Evolutionary conservation across 2,888 invertebrate genomes (phyloP).

Genomic region (Caenorhabditis doughertyi): DNA sequence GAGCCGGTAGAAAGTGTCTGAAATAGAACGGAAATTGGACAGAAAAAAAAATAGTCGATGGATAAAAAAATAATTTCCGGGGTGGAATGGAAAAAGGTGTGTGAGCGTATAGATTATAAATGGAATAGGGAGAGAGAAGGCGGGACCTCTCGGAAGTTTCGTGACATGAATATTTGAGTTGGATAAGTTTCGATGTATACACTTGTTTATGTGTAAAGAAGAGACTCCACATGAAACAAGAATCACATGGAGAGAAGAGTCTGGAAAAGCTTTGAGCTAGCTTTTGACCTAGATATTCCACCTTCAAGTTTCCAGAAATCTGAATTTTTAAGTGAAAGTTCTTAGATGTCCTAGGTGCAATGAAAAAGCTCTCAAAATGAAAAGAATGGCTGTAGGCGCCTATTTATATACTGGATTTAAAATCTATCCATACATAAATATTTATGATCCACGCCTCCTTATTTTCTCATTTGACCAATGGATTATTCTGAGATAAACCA

Average conservation of each 20-base stretch:
- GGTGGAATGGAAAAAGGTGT: neutral
- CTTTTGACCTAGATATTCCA: constrained; percentile 29
- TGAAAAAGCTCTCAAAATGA: too few species aligned
- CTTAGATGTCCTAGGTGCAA: neutral
- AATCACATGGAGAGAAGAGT: constrained; percentile 28
- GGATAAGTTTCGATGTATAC: neutral
- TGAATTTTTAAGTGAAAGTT: neutral
- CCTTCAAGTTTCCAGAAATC: constrained; percentile 3
- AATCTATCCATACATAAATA: too few species aligned
- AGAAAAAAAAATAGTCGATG: neutral
- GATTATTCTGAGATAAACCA: neutral
- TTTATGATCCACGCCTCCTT: constrained; percentile 8
- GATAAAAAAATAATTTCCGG: constrained; percentile 9
- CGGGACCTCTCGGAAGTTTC: constrained; percentile 42
- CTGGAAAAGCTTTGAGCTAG: neutral
- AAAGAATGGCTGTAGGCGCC: neutral
- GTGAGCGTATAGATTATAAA: constrained; percentile 29
- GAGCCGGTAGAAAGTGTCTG: constrained; percentile 69
- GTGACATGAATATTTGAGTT: constrained; percentile 45
- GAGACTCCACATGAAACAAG: neutral
- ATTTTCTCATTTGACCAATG: neutral
- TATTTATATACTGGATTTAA: constrained; percentile 3
- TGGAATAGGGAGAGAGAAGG: neutral
- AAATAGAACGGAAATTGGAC: constrained; percentile 28
- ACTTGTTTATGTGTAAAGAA: too few species aligned